phyloP scores from a whole-genome alignment of 2,797 vertebrate species.

The Leucoraja ocellata region DNA sequence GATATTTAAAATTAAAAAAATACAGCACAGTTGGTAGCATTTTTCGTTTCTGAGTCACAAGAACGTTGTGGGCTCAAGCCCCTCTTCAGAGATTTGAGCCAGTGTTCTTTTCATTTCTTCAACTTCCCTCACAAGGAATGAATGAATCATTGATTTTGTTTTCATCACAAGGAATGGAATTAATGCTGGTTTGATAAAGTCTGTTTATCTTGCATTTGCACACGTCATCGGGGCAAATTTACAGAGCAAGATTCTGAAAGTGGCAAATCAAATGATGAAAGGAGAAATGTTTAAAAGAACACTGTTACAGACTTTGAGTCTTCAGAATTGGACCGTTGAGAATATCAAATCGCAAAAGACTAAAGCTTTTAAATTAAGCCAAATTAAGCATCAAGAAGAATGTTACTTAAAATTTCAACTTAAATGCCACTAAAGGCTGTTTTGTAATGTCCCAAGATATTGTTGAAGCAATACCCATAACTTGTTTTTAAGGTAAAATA shows the following conservation, averaged over 20 bases:
- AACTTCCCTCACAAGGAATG: background rate
- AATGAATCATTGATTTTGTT: background rate
- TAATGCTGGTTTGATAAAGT: background rate
- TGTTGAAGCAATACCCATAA: background rate
- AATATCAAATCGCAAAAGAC: background rate
- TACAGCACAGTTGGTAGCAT: no score
- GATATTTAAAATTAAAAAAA: no score
- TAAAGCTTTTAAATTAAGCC: background rate
- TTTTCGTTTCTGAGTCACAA: no score
- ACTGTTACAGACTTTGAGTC: background rate
- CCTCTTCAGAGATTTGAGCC: no score
- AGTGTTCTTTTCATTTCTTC: background rate
- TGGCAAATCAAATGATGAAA: background rate
- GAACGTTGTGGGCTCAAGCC: no score
- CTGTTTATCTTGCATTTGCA: background rate
- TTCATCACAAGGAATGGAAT: background rate
- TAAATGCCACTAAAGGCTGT: background rate
- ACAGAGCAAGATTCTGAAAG: background rate
- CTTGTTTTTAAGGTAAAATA: background rate
- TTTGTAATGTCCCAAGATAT: background rate
- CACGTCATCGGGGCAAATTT: background rate
- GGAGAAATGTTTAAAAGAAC: background rate
- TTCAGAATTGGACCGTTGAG: background rate
- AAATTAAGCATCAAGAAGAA: background rate
- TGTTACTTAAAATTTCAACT: background rate